Evolutionary conservation across 1,140 invertebrate genomes (phyloP).

Genomic region (Drosophila kurseongensis): DNA sequence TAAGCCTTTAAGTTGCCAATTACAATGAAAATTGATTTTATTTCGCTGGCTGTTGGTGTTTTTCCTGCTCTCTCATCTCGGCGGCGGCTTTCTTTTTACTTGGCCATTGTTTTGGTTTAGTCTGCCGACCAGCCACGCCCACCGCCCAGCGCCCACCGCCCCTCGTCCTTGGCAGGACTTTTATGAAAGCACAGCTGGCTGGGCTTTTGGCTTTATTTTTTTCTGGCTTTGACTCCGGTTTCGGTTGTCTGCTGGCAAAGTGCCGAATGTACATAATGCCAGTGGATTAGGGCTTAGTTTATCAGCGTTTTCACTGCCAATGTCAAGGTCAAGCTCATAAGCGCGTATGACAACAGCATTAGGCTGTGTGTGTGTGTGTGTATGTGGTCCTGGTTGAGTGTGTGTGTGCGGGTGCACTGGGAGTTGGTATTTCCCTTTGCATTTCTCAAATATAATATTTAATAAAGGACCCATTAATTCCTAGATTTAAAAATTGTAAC

Average conservation of each 20-base stretch:
- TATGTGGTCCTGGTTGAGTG: not conserved
- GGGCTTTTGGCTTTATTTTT: slow-evolving; percentile 1
- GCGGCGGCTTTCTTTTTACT: slow-evolving; percentile 14
- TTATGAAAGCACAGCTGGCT: slow-evolving; percentile 57
- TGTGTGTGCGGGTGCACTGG: slow-evolving; percentile 7
- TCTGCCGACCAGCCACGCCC: slow-evolving; percentile 17
- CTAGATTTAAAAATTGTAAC: too few relatives aligned
- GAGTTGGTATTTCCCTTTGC: too few relatives aligned
- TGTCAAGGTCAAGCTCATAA: slow-evolving; percentile 82
- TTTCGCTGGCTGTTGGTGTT: slow-evolving; percentile 47
- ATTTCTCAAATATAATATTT: too few relatives aligned
- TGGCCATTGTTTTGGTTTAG: slow-evolving; percentile 41
- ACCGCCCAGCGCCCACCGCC: not conserved
- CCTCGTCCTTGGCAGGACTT: slow-evolving; percentile 13
- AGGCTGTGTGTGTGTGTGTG: slow-evolving; percentile 24
- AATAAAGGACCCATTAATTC: too few relatives aligned
- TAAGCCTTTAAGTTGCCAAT: slow-evolving; percentile 80
- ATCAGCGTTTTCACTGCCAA: slow-evolving; percentile 76
- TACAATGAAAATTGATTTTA: slow-evolving; percentile 82
- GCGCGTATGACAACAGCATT: slow-evolving; percentile 73
- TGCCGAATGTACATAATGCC: slow-evolving; percentile 79
- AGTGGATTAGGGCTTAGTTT: slow-evolving; percentile 80
- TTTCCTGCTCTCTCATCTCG: slow-evolving; percentile 12
- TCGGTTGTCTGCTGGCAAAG: slow-evolving; percentile 48
- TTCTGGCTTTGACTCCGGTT: slow-evolving; percentile 5